Evolutionary conservation across 2,797 vertebrate genomes (phyloP), one percentile per base, ranked within the genome.

Genomic region (Spinus olivaceus): DNA sequence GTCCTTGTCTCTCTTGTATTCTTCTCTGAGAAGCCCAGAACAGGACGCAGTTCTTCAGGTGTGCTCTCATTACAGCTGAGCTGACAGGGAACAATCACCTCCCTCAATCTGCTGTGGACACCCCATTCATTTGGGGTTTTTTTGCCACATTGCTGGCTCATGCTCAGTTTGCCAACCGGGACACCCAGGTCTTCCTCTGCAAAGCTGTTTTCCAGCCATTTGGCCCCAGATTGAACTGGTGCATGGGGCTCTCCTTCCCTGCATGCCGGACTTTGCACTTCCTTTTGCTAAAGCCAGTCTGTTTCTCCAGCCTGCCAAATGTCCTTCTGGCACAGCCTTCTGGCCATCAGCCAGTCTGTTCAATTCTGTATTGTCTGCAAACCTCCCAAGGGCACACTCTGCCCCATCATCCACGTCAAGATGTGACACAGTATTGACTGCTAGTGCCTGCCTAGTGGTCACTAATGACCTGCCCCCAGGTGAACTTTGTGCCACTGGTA

Each of bases 241-340:
- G 10, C n/a, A 17, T 10, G 25, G 7, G 15, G 4, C 27, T 70
- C 25, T 41, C 28, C 35, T n/a, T 74, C 41, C 20, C 6, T 44
- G 67, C 7, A 5, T 13, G 30, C 1, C 0, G 2, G 32, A 60
- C 10, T 71, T 54, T 1, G 5, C 22, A 25, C 5, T 44, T 64
- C 22, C 8, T 57, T 71, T 42, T 35, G 19, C 13, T 44, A 42
- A 70, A 16, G 23, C 57, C 37, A 72, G 13, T 24, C 16, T 3
- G 5, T 23, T 81, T 66, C 53, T 88, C 21, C 71, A 73, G 39
- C 18, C n/a, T 54, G 12, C 13, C 61, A 71, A 28, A 28, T 4
- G 11, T 15, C 27, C 27, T 59, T 28, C 76, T 47, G n/a, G 46
- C 21, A 44, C 3, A 8, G 12, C 5, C 13, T 10, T 57, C 56